These are phyloP conservation scores for Hirudinaria manillensis DNA, from an alignment of 2,888 invertebrate genomes.

Conservation along the genomic window DNA sequence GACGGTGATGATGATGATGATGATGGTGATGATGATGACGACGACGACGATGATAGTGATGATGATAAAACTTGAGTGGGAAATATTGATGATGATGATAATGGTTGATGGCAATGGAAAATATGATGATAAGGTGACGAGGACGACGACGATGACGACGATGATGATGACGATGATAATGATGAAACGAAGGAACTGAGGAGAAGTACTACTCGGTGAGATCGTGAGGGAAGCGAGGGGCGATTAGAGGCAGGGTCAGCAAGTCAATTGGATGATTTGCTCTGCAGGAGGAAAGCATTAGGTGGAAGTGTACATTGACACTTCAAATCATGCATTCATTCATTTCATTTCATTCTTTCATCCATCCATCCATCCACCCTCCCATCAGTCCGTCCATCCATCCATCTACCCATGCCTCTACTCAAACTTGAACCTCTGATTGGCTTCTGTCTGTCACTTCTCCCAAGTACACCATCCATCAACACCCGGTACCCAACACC, in stretches of 20 bases:
- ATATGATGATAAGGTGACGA: not conserved
- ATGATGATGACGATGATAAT: not conserved
- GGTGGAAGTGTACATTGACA: constrained; percentile 4
- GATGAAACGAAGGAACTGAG: not conserved
- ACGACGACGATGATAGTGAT: constrained; percentile 20
- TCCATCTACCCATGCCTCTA: constrained; percentile 27
- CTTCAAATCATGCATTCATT: constrained; percentile 28
- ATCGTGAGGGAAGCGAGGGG: not conserved
- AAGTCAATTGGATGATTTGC: constrained; percentile 18
- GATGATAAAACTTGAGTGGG: not conserved
- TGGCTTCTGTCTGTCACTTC: constrained; percentile 11
- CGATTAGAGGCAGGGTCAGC: constrained; percentile 14
- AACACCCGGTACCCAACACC: constrained; percentile 14
- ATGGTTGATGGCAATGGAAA: not conserved
- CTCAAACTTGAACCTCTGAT: constrained; percentile 34
- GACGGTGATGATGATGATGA: constrained; percentile 15
- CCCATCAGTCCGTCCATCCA: constrained; percentile 25
- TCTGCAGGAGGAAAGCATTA: not conserved
- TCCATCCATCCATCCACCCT: not conserved
- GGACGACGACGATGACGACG: not conserved
- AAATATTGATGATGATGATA: constrained; percentile 14
- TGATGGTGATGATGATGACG: constrained; percentile 12
- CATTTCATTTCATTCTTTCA: constrained; percentile 19
- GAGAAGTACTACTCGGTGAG: not conserved
- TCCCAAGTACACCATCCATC: constrained; percentile 19